A percentile compares a stretch with the other conserved stretches of the same genome.
Conservation (phyloP, 2,113 vertebrate species). For the Centropus bengalensis region DNA sequence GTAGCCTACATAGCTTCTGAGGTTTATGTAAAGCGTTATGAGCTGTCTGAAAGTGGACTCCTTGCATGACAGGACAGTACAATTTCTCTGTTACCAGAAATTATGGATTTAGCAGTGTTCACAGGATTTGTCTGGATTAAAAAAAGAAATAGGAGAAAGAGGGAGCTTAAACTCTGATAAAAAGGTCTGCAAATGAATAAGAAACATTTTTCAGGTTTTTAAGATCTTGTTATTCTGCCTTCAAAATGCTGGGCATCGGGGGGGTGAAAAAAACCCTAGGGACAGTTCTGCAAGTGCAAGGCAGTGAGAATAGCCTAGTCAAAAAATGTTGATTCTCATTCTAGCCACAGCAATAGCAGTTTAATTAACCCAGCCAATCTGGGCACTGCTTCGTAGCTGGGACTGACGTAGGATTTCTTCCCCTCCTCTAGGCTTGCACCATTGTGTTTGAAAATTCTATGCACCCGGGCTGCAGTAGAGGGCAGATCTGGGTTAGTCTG, state of each 20-base stretch:
- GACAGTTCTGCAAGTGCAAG: not conserved
- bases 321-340: not conserved
- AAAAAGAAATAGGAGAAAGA: too few relatives aligned
- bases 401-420: not conserved
- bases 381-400: not conserved
- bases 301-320: not conserved
- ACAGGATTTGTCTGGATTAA: not conserved
- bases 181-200: not conserved
- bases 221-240: not conserved
- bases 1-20: not conserved
- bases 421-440: not conserved
- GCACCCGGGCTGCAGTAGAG: not conserved
- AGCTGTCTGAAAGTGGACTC: not conserved
- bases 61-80: not conserved
- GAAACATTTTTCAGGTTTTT: not conserved
- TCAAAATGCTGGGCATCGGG: not conserved
- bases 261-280: fast-evolving
- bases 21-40: not conserved
- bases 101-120: not conserved
- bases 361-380: not conserved
- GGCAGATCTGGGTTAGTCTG: not conserved
- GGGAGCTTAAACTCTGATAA: not conserved
- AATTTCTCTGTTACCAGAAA: not conserved
- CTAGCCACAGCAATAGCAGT: not conserved
- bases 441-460: not conserved